Percentiles rank a stretch among this genome's conserved stretches.
These are phyloP conservation scores for Pasiphila rectangulata DNA, from an alignment of 2,888 invertebrate species.

Conservation along the genomic window DNA sequence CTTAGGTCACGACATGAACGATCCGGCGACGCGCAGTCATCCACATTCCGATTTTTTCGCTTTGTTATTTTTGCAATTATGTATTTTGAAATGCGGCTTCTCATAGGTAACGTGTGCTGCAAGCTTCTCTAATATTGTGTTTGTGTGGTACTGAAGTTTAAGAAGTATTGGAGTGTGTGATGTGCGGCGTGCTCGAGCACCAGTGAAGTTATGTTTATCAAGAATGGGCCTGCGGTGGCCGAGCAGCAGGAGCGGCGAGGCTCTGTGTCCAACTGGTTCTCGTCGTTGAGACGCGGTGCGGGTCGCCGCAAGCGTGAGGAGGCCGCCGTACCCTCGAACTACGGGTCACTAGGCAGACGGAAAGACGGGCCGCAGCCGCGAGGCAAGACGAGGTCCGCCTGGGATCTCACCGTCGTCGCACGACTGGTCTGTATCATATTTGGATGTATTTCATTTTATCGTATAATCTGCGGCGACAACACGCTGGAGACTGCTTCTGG, in stretches of 20 bases:
- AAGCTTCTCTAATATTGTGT: conserved; percentile 59
- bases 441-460: conserved; percentile 33
- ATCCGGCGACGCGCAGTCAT: conserved; percentile 59
- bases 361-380: conserved; percentile 70
- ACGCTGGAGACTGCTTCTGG: conserved; percentile 67
- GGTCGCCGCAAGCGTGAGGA: conserved; percentile 73
- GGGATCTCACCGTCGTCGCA: conserved; percentile 81
- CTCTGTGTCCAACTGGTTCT: conserved; percentile 90
- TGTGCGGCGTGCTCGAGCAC: conserved; percentile 62
- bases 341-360: conserved; percentile 78
- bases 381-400: conserved; percentile 79
- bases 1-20: conserved; percentile 43
- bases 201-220: conserved; percentile 78
- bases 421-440: conserved; percentile 78
- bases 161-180: conserved; percentile 61
- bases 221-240: conserved; percentile 68
- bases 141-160: conserved; percentile 45
- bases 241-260: conserved; percentile 82
- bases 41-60: conserved; percentile 67
- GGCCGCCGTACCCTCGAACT: conserved; percentile 59
- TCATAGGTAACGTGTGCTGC: conserved; percentile 59
- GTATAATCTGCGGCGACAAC: conserved; percentile 37
- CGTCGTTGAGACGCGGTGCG: conserved; percentile 85
- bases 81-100: conserved; percentile 59
- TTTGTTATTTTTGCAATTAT: conserved; percentile 56